Evolutionary conservation across 1,140 invertebrate species (phyloP).

Genomic region (Galleria mellonella): DNA sequence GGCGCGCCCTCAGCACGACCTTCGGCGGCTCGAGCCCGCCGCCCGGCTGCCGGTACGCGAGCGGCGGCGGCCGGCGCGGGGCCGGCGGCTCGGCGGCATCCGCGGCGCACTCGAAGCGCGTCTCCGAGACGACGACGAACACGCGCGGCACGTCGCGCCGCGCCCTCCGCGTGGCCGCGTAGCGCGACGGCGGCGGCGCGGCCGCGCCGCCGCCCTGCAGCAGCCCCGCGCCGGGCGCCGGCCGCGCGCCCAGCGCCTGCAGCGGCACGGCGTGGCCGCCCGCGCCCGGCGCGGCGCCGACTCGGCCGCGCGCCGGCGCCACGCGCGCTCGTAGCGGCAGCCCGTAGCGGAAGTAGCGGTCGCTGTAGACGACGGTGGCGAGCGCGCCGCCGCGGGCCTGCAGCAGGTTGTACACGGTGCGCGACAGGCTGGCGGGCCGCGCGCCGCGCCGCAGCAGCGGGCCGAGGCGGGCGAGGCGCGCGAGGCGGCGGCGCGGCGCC

Average conservation of each 20-base stretch:
- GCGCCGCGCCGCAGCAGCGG: slow-evolving; percentile 2
- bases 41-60: background rate
- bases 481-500: background rate
- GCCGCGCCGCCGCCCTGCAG: slow-evolving; percentile 9
- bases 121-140: background rate
- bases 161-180: background rate
- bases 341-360: slow-evolving; percentile 58
- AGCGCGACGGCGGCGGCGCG: slow-evolving; percentile 7
- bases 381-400: slow-evolving; percentile 16
- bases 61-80: background rate
- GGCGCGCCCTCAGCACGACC: background rate
- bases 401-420: slow-evolving; percentile 16
- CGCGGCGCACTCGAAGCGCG: background rate
- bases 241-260: background rate
- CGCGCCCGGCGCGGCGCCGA: slow-evolving; percentile 19
- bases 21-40: background rate
- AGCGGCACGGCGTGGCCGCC: slow-evolving; percentile 21
- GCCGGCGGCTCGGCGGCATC: background rate
- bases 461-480: slow-evolving; percentile 14
- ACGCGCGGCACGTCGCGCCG: background rate
- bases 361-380: slow-evolving; percentile 61
- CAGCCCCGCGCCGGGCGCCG: slow-evolving; percentile 3
- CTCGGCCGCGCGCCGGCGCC: slow-evolving; percentile 15
- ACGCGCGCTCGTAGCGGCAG: slow-evolving; percentile 28
- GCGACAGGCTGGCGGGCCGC: slow-evolving; percentile 7